phyloP scores from a whole-genome alignment of 2,113 vertebrate genomes.

The Sylvietta virens region DNA sequence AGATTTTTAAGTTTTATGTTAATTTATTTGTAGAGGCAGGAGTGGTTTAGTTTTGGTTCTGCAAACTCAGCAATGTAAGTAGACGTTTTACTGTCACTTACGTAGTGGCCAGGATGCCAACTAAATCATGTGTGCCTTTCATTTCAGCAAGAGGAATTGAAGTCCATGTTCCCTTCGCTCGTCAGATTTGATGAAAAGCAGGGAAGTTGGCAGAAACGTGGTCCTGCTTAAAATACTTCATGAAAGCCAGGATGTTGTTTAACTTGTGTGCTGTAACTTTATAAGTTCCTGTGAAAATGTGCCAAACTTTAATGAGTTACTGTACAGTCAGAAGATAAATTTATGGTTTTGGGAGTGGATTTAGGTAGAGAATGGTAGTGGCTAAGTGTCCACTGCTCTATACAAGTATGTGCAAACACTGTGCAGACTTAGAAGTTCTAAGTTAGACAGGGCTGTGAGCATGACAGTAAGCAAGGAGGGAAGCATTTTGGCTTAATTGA shows the following conservation, averaged over 20 bases:
- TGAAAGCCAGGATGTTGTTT: slow-evolving; percentile 21
- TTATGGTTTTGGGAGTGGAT: not conserved
- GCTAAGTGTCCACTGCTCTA: not conserved
- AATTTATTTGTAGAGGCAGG: not conserved
- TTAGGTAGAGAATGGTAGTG: not conserved
- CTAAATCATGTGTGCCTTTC: not conserved
- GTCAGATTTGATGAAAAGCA: slow-evolving; percentile 45
- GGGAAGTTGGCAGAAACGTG: not conserved
- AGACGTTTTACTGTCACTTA: not conserved
- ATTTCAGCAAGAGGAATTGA: not conserved
- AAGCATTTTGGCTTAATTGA: not conserved
- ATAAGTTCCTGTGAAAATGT: not conserved
- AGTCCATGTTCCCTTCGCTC: not conserved
- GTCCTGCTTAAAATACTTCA: not conserved
- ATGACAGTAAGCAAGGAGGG: not conserved
- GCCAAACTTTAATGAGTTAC: slow-evolving; percentile 13
- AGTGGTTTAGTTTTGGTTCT: not conserved
- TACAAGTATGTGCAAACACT: not conserved
- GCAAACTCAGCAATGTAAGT: not conserved
- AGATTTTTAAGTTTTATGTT: not conserved
- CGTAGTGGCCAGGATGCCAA: not conserved
- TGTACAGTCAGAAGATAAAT: not conserved
- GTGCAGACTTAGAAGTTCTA: not conserved
- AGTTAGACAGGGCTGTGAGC: not conserved
- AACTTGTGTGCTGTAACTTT: slow-evolving; percentile 4